Base-by-base conservation (phyloP, 2,888 invertebrate genomes). In the Hyles lineata region DNA sequence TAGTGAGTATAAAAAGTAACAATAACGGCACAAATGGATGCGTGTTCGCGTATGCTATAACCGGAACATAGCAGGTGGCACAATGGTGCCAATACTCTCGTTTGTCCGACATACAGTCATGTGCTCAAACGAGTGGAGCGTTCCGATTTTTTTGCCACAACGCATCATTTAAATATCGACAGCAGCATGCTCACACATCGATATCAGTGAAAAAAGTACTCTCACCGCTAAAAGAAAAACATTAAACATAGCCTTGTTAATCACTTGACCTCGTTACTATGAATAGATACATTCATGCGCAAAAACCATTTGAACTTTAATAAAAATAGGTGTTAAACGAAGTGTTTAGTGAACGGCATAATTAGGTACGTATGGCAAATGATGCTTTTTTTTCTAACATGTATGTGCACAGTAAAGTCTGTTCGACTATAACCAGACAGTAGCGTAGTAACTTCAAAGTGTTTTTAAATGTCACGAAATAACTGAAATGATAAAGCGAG, bases 101-200 rank as follows among this genome's bases (percentile, higher is more conserved):
- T 87, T 89, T 89, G 86, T 85, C 82, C 83, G 85, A 87, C 85
- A 87, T 85, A 82, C 82, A 71, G 69, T 71, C 63, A 86, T 86
- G 87, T 86, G 83, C 84, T 85, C 81, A 79, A 84, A 87, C 86
- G 84, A 86, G 84, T 83, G 83, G 85, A 87, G 83, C 86, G 87
- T 88, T 87, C 86, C 78, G 81, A 86, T 89, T 91, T 91, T 91
- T 90, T 91, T 90, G 88, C 84, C 85, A 77, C 77, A 82, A 82
- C 85, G 83, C 84, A 88, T 89, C 83, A 90, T 90, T 90, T 90
- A 87, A 90, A 90, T 91, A 87, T 86, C 88, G 86, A 91, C 90
- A 92, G 89, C 89, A 89, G 88, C 86, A 87, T 87, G 87, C 87
- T 83, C 83, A 84, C 84, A 88, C 87, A 89, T 87, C 84, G 82